Evolutionary conservation across 2,888 invertebrate genomes (phyloP).

Genomic region (Scaptomyza cyrtandrae): DNA sequence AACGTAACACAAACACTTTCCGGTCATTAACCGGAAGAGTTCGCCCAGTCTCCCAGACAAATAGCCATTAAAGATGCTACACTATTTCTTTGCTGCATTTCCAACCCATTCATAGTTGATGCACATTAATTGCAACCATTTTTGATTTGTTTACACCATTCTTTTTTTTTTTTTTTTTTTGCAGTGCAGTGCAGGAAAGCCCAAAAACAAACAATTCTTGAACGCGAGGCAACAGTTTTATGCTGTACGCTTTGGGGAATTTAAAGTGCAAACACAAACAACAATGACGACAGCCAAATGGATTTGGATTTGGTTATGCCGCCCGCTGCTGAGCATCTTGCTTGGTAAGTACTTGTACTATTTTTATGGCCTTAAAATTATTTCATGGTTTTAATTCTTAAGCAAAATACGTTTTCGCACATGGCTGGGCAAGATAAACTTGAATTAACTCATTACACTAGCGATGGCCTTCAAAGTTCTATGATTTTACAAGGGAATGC

Average conservation of each 20-base stretch:
- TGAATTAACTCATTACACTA: constrained; percentile 33
- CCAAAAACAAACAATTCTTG: constrained; percentile 37
- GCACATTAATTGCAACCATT: constrained; percentile 71
- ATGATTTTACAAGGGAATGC: constrained; percentile 25
- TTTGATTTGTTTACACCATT: constrained; percentile 69
- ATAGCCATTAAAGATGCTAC: constrained; percentile 35
- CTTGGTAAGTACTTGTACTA: constrained; percentile 70
- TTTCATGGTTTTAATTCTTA: constrained; percentile 45
- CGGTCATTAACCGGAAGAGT: constrained; percentile 76
- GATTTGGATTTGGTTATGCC: constrained; percentile 66
- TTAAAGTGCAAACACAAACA: constrained; percentile 70
- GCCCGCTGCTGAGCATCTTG: constrained; percentile 68
- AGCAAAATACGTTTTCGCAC: constrained; percentile 34
- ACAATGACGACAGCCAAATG: constrained; percentile 83
- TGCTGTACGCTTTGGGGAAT: constrained; percentile 45
- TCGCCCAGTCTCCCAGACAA: constrained; percentile 53
- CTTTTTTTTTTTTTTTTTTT: constrained; percentile 9
- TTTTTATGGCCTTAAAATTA: constrained; percentile 66
- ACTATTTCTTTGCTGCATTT: constrained; percentile 9
- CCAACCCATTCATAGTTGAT: constrained; percentile 30
- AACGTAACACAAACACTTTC: constrained; percentile 44
- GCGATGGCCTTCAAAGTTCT: constrained; percentile 39
- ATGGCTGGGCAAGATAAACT: constrained; percentile 45
- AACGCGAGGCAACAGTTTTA: constrained; percentile 40
- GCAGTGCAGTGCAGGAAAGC: constrained; percentile 32